Evolutionary conservation across 2,888 invertebrate species (phyloP).

Genomic region (Tanypteryx hageni): DNA sequence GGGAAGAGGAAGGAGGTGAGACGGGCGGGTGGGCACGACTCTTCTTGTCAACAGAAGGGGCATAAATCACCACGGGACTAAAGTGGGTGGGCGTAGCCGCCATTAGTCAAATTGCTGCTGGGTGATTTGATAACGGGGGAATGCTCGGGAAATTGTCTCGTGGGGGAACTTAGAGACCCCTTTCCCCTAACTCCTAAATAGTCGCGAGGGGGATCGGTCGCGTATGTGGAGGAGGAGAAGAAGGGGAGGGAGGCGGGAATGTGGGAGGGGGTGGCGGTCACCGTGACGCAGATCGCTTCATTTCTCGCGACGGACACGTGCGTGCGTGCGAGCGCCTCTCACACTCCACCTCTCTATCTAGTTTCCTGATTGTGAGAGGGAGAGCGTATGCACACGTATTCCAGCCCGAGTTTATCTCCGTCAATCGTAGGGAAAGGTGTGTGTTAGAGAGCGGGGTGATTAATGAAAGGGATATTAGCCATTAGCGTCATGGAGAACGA

Average conservation of each 20-base stretch:
- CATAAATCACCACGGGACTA: conserved; percentile 52
- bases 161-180: background rate
- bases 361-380: background rate
- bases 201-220: background rate
- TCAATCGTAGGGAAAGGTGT: background rate
- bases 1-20: background rate
- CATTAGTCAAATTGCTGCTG: conserved; percentile 61
- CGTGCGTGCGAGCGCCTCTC: background rate
- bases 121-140: conserved; percentile 59
- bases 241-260: background rate
- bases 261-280: background rate
- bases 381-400: background rate
- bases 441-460: conserved; percentile 37
- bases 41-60: conserved; percentile 34
- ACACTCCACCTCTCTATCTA: background rate
- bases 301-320: no score
- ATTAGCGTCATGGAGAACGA: conserved; percentile 1
- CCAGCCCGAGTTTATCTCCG: background rate
- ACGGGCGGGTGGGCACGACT: background rate
- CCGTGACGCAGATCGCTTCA: no score
- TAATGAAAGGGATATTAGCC: conserved; percentile 56
- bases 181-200: conserved; percentile 19
- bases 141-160: conserved; percentile 57
- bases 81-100: conserved; percentile 55
- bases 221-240: background rate